These are phyloP conservation scores for Neomonachus schauinslandi DNA, from an alignment of 2,113 vertebrate genomes.

Conservation along the genomic window DNA sequence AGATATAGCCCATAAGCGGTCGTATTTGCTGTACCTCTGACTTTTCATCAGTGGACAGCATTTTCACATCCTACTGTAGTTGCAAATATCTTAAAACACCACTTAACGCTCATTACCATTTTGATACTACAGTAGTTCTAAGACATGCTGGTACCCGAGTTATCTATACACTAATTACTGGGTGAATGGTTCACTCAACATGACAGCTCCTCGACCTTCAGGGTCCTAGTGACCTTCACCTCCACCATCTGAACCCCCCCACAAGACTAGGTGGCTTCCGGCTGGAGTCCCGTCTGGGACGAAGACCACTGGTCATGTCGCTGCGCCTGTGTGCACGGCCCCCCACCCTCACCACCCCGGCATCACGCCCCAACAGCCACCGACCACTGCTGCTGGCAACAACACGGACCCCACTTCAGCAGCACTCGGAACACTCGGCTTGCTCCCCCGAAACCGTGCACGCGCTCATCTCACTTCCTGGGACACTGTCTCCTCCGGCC, in stretches of 20 bases:
- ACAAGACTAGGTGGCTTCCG: background rate
- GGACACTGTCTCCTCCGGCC: background rate
- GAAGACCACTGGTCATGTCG: background rate
- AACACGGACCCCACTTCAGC: background rate
- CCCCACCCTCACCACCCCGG: background rate
- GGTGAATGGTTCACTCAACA: background rate
- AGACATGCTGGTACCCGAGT: background rate
- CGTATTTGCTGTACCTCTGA: background rate
- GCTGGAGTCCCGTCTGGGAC: background rate
- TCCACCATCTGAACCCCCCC: background rate
- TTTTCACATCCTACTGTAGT: background rate
- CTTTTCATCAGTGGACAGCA: background rate
- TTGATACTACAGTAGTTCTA: background rate
- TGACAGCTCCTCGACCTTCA: background rate
- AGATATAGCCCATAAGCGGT: background rate
- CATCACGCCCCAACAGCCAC: background rate
- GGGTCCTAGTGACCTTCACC: background rate
- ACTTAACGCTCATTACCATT: background rate
- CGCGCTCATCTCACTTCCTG: background rate
- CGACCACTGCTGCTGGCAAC: background rate
- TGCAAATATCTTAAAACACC: background rate
- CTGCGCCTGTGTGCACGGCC: background rate
- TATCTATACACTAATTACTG: background rate
- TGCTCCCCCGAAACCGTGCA: background rate
- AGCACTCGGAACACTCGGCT: background rate